These are phyloP conservation scores for Tuta absoluta DNA, from an alignment of 2,888 invertebrate genomes.

Conservation along the genomic window DNA sequence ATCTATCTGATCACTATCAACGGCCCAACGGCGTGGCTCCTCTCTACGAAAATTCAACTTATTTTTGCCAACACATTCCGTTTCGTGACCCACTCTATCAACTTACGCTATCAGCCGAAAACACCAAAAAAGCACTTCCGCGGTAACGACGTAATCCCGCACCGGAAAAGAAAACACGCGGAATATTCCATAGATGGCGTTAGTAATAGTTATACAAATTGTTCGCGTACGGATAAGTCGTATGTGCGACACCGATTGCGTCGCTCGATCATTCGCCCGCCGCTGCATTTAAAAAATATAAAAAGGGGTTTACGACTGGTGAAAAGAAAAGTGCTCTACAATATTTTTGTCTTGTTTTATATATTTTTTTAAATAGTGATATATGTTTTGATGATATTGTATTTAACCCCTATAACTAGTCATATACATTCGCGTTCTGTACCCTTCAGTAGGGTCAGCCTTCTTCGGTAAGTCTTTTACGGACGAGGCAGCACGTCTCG, in stretches of 20 bases:
- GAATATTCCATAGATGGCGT: constrained; percentile 28
- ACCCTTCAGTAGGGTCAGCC: too few species aligned
- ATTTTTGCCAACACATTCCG: constrained; percentile 1
- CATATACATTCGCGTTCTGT: too few species aligned
- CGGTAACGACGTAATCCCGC: background rate
- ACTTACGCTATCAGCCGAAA: background rate
- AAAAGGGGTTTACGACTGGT: constrained; percentile 66
- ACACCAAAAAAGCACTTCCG: constrained; percentile 4
- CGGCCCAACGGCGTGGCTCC: too few species aligned
- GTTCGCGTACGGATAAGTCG: constrained; percentile 68
- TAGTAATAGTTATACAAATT: constrained; percentile 69
- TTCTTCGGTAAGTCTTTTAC: too few species aligned
- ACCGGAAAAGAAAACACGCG: constrained; percentile 15
- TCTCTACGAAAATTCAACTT: background rate
- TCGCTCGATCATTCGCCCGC: constrained; percentile 69
- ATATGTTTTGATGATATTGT: too few species aligned
- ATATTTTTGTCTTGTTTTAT: background rate
- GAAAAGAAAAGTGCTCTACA: constrained; percentile 42
- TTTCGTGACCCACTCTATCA: constrained; percentile 9
- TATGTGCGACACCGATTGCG: constrained; percentile 66
- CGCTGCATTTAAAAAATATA: constrained; percentile 68
- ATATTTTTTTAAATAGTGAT: too few species aligned
- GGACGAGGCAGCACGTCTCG: too few species aligned
- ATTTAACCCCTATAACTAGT: too few species aligned
- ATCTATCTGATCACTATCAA: too few species aligned